Evolutionary conservation across 2,888 invertebrate genomes (phyloP).

Genomic region (Galerucella calmariensis): DNA sequence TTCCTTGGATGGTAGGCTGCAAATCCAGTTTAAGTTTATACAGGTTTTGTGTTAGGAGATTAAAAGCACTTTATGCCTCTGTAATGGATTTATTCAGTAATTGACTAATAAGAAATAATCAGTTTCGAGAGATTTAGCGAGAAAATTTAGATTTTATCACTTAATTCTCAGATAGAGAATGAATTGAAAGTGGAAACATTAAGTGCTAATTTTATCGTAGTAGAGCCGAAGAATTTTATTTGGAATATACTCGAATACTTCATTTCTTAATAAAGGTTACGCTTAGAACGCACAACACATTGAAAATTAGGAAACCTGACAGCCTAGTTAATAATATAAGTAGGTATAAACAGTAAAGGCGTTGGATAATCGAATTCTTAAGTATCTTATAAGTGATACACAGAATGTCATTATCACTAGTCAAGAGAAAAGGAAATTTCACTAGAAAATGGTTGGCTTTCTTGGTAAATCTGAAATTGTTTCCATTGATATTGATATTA

Average conservation of each 20-base stretch:
- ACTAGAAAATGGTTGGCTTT: too few species aligned
- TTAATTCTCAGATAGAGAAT: background rate
- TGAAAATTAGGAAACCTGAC: too few species aligned
- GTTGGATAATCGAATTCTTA: too few species aligned
- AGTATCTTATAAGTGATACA: too few species aligned
- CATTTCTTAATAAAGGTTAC: background rate
- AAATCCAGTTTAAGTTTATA: conserved; percentile 1
- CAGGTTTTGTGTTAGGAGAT: conserved; percentile 6
- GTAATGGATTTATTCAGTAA: conserved; percentile 9
- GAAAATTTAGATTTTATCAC: conserved; percentile 3
- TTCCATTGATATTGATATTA: too few species aligned
- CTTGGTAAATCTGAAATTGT: too few species aligned
- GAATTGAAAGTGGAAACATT: background rate
- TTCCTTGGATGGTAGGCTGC: background rate
- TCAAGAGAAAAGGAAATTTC: too few species aligned
- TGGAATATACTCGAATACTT: background rate
- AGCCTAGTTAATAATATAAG: too few species aligned
- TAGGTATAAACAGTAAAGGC: too few species aligned
- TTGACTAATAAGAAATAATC: conserved; percentile 13
- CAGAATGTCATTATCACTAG: too few species aligned
- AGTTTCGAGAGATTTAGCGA: background rate
- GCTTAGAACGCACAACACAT: too few species aligned
- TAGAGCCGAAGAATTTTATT: background rate
- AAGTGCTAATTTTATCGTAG: background rate
- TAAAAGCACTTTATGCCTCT: conserved; percentile 6